phyloP scores from a whole-genome alignment of 2,888 invertebrate genomes.

The Asteroscopus sphinx region DNA sequence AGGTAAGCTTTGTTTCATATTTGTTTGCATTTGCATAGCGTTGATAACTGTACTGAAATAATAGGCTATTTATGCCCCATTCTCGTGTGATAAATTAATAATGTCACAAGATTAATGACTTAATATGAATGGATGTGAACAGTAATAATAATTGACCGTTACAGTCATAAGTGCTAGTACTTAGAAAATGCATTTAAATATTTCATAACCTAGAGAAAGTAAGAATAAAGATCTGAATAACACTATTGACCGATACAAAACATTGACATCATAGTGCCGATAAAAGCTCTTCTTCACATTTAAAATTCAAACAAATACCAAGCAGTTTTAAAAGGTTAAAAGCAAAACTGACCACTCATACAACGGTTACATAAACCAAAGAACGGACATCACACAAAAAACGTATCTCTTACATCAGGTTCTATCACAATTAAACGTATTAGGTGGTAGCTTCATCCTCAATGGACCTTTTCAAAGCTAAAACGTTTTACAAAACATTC shows the following conservation, averaged over 20 bases:
- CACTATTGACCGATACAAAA: not conserved
- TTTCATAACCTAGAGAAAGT: conserved; percentile 12
- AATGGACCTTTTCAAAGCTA: conserved; percentile 80
- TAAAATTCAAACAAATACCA: conserved; percentile 18
- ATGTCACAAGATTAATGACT: conserved; percentile 36
- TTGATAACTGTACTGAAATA: conserved; percentile 53
- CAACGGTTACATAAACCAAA: conserved; percentile 56
- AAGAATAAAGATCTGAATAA: conserved; percentile 4
- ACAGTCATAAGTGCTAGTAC: conserved; percentile 11
- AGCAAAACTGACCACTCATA: conserved; percentile 59
- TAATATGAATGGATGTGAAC: conserved; percentile 21
- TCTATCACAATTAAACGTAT: conserved; percentile 72
- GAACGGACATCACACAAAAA: conserved; percentile 61
- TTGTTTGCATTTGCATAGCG: conserved; percentile 62
- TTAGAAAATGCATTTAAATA: conserved; percentile 19
- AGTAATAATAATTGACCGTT: conserved; percentile 39
- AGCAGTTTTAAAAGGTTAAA: conserved; percentile 35
- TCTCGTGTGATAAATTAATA: conserved; percentile 30
- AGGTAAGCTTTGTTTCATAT: conserved; percentile 67
- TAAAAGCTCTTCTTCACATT: conserved; percentile 19
- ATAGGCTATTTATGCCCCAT: conserved; percentile 32
- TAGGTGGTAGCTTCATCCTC: conserved; percentile 71
- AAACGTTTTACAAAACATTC: conserved; percentile 80
- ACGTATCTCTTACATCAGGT: conserved; percentile 76
- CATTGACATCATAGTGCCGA: conserved; percentile 16